Evolutionary conservation across 1,140 invertebrate species (phyloP).

Genomic region (Pseudomyrmex cubaensis): DNA sequence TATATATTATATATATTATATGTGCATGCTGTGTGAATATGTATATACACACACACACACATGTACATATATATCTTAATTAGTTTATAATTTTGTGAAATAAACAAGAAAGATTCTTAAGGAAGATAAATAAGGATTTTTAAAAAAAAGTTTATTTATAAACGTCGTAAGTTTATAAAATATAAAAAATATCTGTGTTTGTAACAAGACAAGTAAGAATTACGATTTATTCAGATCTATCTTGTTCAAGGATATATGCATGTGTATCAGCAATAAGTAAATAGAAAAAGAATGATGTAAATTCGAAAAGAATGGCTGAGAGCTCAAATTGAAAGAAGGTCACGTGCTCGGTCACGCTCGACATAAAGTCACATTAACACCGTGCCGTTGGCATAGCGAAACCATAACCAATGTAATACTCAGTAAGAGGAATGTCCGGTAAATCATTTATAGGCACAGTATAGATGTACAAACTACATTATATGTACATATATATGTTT

Average conservation of each 20-base stretch:
- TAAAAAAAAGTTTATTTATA: too few relatives aligned
- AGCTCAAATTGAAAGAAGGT: conserved; percentile 53
- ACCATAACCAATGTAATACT: conserved; percentile 33
- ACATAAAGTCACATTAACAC: conserved; percentile 71
- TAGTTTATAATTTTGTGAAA: too few relatives aligned
- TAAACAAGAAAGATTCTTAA: too few relatives aligned
- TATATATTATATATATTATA: too few relatives aligned
- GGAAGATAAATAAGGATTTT: too few relatives aligned
- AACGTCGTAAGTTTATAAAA: too few relatives aligned
- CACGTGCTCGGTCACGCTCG: conserved; percentile 50
- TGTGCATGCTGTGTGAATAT: too few relatives aligned
- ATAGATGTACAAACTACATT: conserved; percentile 24
- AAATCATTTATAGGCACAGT: conserved; percentile 60
- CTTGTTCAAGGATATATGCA: background rate
- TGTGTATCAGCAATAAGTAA: background rate
- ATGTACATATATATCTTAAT: too few relatives aligned
- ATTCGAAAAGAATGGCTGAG: conserved; percentile 16
- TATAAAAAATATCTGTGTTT: background rate
- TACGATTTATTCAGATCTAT: background rate
- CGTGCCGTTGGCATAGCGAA: conserved; percentile 63
- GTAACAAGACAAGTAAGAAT: background rate
- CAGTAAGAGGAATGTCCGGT: conserved; percentile 54
- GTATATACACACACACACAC: too few relatives aligned
- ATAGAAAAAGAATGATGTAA: conserved; percentile 2
- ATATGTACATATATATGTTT: too few relatives aligned